Percentiles rank a stretch among this genome's conserved stretches.
These are phyloP conservation scores for Scaptomyza cyrtandrae DNA, from an alignment of 2,888 invertebrate genomes.

Conservation along the genomic window DNA sequence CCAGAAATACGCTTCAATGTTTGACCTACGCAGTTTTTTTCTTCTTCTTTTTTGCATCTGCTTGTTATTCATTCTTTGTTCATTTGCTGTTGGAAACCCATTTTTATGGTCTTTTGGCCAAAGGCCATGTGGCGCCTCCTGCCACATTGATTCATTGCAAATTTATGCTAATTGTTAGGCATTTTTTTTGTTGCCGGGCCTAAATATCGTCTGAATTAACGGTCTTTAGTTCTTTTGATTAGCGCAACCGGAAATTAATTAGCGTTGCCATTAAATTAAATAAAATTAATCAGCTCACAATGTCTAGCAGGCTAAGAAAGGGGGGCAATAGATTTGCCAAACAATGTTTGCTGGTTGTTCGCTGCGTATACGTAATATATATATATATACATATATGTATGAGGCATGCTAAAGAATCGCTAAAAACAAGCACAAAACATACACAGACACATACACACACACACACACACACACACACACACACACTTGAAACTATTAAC, in stretches of 20 bases:
- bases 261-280: constrained; percentile 56
- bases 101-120: constrained; percentile 29
- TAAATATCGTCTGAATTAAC: constrained; percentile 54
- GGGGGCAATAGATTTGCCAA: neutral
- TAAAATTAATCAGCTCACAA: constrained; percentile 54
- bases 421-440: no score
- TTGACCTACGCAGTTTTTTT: constrained; percentile 40
- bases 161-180: constrained; percentile 73
- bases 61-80: constrained; percentile 20
- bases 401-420: no score
- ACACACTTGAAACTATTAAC: constrained; percentile 8
- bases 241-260: constrained; percentile 55
- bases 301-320: constrained; percentile 2
- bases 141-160: constrained; percentile 65
- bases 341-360: constrained; percentile 5
- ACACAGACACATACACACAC: constrained; percentile 4
- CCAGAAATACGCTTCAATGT: constrained; percentile 23
- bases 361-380: constrained; percentile 58
- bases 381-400: neutral
- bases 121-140: constrained; percentile 15
- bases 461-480: constrained; percentile 7
- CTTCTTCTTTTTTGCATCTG: constrained; percentile 5
- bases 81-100: constrained; percentile 18
- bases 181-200: constrained; percentile 45
- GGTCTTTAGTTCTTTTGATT: constrained; percentile 32